Evolutionary conservation across 2,888 invertebrate genomes (phyloP).

Genomic region (Tenodera sinensis): DNA sequence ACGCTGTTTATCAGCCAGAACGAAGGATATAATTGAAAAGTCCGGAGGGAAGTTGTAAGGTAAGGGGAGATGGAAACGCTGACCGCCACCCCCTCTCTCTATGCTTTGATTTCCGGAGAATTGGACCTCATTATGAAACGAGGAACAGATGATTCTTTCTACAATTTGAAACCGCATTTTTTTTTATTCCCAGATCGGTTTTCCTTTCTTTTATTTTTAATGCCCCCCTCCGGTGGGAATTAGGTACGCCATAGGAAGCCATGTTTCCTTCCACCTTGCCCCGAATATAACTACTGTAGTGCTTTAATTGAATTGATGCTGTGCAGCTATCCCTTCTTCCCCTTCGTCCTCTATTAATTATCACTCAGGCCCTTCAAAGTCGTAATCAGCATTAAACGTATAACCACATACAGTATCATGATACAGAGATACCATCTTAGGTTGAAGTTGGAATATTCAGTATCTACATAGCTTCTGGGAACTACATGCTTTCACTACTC

Average conservation of each 20-base stretch:
- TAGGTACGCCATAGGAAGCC: not conserved
- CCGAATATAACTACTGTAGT: not conserved
- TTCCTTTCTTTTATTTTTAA: not conserved
- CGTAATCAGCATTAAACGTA: not conserved
- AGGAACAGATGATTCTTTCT: not conserved
- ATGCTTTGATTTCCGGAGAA: slow-evolving; percentile 11
- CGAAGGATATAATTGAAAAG: slow-evolving; percentile 13
- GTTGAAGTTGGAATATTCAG: too few species aligned
- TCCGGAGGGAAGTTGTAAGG: not conserved
- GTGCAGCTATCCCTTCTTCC: not conserved
- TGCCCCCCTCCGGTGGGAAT: not conserved
- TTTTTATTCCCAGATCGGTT: not conserved
- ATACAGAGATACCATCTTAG: too few species aligned
- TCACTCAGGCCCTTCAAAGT: not conserved
- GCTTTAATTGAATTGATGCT: not conserved
- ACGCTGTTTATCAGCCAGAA: slow-evolving; percentile 12
- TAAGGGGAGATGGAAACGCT: not conserved
- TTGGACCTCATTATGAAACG: not conserved
- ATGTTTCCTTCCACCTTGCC: not conserved
- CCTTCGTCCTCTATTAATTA: not conserved
- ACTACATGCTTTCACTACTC: too few species aligned
- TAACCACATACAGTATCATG: too few species aligned
- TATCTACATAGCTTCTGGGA: too few species aligned
- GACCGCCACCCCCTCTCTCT: not conserved
- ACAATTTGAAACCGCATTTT: not conserved